Base-by-base conservation (phyloP, 2,797 vertebrate genomes). In the Falco novaeseelandiae region DNA sequence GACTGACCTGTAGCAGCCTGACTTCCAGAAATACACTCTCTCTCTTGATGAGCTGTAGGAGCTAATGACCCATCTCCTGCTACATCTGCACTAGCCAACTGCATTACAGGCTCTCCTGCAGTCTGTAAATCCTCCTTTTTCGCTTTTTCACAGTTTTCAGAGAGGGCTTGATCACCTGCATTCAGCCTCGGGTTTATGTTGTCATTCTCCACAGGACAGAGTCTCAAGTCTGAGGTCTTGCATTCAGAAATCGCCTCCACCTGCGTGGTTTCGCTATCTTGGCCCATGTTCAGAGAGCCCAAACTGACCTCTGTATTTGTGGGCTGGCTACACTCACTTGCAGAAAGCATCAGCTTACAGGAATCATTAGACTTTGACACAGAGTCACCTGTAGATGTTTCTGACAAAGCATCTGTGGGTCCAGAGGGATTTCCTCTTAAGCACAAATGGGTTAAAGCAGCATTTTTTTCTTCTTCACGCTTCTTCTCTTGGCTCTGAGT, bases 401-500 rank as follows among this genome's bases (percentile, higher is more conserved):
- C 97, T 36, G 92, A 93, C 46, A 91, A 91, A 82, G 55, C 63
- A 62, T 94, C 96, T 42, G 84, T 85, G 67, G 30, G 76, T 89
- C 96, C 93, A 84, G 97, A 97, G 21, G 90, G 27, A 36, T 97
- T 93, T 19, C 97, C 97, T 44, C 70, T 83, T 16, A 91, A 90
- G 58, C 97, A 94, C 21, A 80, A 96, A 18, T 90, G 87, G 48
- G 97, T 96, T 14, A 90, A 96, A 93, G 95, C 93, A 57, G 90
- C 83, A 20, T 87, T 63, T 89, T 93, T 96, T 38, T 96, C 97
- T 86, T 86, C 96, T 93, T 86, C 90, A 74, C 67, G 73, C 21
- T 59, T 94, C 71, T 97, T 92, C 83, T 99, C 98, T 86, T 98
- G 98, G 95, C 99, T 99, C 91, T 96, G 99, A 4, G 99, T 99